These are phyloP conservation scores for Globodera rostochiensis DNA, from an alignment of 1,140 invertebrate species.

Conservation along the genomic window DNA sequence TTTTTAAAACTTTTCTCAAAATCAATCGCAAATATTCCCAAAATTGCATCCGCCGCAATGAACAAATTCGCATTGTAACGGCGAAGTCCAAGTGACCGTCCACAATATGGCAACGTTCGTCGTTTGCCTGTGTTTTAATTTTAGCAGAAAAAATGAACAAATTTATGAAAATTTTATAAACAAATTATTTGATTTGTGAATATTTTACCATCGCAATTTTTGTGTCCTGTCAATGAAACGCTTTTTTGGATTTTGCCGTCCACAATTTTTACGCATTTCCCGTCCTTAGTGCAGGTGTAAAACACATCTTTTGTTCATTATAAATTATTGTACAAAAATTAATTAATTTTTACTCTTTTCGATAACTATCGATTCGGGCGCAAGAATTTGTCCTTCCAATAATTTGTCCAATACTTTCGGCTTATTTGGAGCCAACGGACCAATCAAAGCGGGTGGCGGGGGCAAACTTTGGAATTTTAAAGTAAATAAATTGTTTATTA, in stretches of 20 bases:
- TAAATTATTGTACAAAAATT: not conserved
- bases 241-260: conserved; percentile 34
- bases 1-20: conserved; percentile 38
- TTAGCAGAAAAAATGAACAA: not conserved
- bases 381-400: conserved; percentile 18
- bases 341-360: conserved; percentile 15
- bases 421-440: conserved; percentile 19
- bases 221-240: conserved; percentile 31
- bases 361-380: conserved; percentile 23
- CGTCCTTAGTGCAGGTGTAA: conserved; percentile 32
- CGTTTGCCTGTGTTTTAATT: conserved; percentile 14
- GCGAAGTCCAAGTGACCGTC: conserved; percentile 35
- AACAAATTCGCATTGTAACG: conserved; percentile 34
- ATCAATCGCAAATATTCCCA: conserved; percentile 30
- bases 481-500: not conserved
- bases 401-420: conserved; percentile 27
- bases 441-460: conserved; percentile 18
- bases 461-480: conserved; percentile 7
- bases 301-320: conserved; percentile 8
- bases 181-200: not conserved
- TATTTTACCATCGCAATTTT: conserved; percentile 33
- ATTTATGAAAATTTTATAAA: too few relatives aligned
- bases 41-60: conserved; percentile 24
- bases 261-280: conserved; percentile 40
- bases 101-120: conserved; percentile 25